Base-by-base conservation (phyloP, 2,888 invertebrate species). In the Apoda limacodes region DNA sequence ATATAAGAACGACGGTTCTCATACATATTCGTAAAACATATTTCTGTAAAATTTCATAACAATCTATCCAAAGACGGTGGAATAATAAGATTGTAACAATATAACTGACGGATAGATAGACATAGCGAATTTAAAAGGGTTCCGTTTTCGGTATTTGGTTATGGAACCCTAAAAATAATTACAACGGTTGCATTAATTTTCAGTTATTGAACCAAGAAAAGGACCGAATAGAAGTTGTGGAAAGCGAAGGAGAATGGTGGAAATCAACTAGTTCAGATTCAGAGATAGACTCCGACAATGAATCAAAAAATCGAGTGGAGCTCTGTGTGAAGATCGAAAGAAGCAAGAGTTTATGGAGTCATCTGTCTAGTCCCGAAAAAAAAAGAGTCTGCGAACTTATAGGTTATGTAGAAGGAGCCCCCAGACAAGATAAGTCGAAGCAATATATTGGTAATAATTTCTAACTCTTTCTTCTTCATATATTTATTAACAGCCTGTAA, bases 331-430 rank as follows among this genome's bases (percentile, higher is more conserved):
- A 81, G 46, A 72, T 72, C 1, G 84, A 83, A 39, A 72, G 83
- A 29, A 74, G 78, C 23, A 66, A 76, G 39, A 83, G 78, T 1
- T 51, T 84, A 20, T 85, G 85, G 81, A 84, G 85, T 12, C 84
- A 86, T 42, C 74, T 88, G 20, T 84, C 85, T 1, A 84, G 85
- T 35, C 85, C 87, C 12, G 87, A 88, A 47, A 86, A 81, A 55
- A 72, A 78, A 46, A 78, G 74, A 32, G 75, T 87, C 11, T 85
- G 82, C 45, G 83, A 85, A 44, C 80, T 84, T n/a, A 85, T 86
- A 14, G 87, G 87, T 1, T 86, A 85, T 40, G 83, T 72, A 5
- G 84, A 86, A 40, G 84, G 84, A 3, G 83, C 75, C 23, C 71
- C 83, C 1, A 51, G 48, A 14, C 58, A 50, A 30, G 76, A 74